Conservation (phyloP, 2,888 invertebrate species). For the Drosophila testacea region DNA sequence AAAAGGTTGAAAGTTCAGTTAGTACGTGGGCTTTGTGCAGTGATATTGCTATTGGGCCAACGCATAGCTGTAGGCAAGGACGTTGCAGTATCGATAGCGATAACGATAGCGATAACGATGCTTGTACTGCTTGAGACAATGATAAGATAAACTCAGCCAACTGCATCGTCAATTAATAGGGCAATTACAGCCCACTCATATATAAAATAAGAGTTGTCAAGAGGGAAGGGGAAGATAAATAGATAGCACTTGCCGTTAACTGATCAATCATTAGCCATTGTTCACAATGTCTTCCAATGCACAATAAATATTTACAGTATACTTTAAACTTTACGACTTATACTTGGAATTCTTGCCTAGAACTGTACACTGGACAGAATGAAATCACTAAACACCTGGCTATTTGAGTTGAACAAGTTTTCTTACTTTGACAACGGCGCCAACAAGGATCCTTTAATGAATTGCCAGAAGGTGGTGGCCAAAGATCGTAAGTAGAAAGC, state of each 20-base stretch:
- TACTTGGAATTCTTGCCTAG: constrained; percentile 55
- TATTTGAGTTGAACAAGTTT: constrained; percentile 85
- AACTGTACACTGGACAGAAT: constrained; percentile 83
- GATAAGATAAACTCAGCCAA: constrained; percentile 58
- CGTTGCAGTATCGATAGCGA: constrained; percentile 29
- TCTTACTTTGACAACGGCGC: constrained; percentile 79
- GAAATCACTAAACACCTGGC: constrained; percentile 83
- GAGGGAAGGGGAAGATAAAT: neutral
- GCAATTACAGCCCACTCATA: constrained; percentile 41
- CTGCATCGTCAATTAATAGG: constrained; percentile 49
- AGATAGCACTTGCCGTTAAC: constrained; percentile 17
- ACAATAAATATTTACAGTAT: constrained; percentile 34
- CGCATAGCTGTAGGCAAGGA: constrained; percentile 14
- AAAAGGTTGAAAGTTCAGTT: neutral
- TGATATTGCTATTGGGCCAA: constrained; percentile 24
- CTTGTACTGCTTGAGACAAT: constrained; percentile 9
- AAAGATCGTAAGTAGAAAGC: constrained; percentile 80
- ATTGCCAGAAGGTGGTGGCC: constrained; percentile 85
- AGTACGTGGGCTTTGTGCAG: constrained; percentile 17
- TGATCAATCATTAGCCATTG: constrained; percentile 44
- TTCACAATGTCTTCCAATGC: constrained; percentile 16
- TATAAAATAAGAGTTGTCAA: constrained; percentile 2
- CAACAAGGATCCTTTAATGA: constrained; percentile 83
- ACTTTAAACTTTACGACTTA: constrained; percentile 16
- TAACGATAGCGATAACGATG: constrained; percentile 22